phyloP scores from a whole-genome alignment of 2,113 vertebrate species.

The Silurus meridionalis region DNA sequence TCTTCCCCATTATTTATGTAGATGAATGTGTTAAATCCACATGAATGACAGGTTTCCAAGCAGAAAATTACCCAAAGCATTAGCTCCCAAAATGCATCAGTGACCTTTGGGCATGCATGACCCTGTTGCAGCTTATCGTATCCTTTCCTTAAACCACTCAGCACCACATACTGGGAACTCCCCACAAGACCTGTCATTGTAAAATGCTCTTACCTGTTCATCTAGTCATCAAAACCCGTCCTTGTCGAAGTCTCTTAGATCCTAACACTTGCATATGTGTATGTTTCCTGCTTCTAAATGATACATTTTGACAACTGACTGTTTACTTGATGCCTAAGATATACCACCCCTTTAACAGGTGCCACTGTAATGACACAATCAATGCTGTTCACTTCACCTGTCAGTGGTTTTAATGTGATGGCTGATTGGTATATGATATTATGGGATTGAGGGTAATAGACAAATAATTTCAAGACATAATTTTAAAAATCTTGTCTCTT shows the following conservation, averaged over 20 bases:
- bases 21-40: background rate
- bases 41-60: background rate
- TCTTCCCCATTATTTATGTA: background rate
- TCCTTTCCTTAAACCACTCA: too few species aligned
- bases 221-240: too few species aligned
- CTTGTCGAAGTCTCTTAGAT: background rate
- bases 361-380: background rate
- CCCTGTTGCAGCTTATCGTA: background rate
- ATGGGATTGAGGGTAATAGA: constrained; percentile 52
- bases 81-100: background rate
- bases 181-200: background rate
- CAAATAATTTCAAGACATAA: constrained; percentile 24
- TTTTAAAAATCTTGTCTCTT: constrained; percentile 59
- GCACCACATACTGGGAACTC: background rate
- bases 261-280: background rate
- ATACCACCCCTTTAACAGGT: too few species aligned
- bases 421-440: constrained; percentile 11
- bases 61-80: background rate
- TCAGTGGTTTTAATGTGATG: background rate
- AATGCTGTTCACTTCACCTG: background rate
- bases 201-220: background rate
- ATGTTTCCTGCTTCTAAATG: background rate
- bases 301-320: too few species aligned
- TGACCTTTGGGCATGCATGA: background rate
- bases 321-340: too few species aligned